Percentiles rank a stretch among this genome's conserved stretches.
Conservation (phyloP, 1,140 invertebrate species). For the Pseudomyrmex gracilis region DNA sequence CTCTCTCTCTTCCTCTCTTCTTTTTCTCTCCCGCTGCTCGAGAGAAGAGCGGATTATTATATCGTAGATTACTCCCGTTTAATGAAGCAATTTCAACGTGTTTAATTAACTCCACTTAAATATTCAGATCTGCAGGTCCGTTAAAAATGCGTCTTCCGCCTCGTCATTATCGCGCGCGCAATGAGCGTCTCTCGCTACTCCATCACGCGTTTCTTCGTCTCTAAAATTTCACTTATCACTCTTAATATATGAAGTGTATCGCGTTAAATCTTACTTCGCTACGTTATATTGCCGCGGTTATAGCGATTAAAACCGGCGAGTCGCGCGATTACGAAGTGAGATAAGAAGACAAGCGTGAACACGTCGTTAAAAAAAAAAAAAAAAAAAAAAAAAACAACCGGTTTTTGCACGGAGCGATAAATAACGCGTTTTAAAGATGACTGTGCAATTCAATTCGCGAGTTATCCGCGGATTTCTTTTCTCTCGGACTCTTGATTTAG, state of each 20-base stretch:
- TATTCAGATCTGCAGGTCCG: conserved; percentile 45
- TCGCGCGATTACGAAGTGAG: no score
- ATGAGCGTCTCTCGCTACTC: not conserved
- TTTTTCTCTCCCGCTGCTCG: no score
- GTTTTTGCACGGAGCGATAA: not conserved
- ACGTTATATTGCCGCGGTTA: not conserved
- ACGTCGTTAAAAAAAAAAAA: no score
- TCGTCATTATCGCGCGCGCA: conserved; percentile 22
- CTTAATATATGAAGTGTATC: not conserved
- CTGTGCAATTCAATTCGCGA: no score
- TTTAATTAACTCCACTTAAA: conserved; percentile 61
- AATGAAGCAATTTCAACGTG: conserved; percentile 62
- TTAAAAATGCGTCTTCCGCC: conserved; percentile 33
- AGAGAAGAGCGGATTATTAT: conserved; percentile 51
- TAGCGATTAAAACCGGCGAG: not conserved
- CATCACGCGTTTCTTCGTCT: not conserved
- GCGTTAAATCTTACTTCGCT: conserved; percentile 14
- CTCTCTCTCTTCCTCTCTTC: no score
- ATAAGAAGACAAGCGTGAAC: no score
- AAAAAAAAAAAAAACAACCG: not conserved
- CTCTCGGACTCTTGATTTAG: not conserved
- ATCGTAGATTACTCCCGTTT: conserved; percentile 61
- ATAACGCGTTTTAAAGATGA: not conserved
- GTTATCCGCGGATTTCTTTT: not conserved
- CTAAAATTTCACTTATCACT: conserved; percentile 19